Conservation (phyloP, 2,888 invertebrate genomes). For the Platyscelio sp. region DNA sequence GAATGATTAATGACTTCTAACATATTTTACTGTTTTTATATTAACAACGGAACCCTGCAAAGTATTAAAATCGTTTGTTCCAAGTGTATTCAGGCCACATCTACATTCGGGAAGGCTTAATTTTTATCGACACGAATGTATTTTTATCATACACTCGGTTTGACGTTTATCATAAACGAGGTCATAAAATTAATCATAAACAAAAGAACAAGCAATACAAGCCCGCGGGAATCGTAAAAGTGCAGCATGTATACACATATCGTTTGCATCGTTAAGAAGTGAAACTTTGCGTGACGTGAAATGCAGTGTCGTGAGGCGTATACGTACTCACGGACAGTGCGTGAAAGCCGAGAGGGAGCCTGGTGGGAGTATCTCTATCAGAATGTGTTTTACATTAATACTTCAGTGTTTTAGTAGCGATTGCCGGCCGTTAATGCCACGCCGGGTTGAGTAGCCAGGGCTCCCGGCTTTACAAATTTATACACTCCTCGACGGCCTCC, state of each 20-base stretch:
- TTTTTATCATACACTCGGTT: slow-evolving; percentile 2
- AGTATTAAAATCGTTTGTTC: no score
- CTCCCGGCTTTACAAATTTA: slow-evolving; percentile 84
- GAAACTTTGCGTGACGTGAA: slow-evolving; percentile 68
- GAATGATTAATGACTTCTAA: no score
- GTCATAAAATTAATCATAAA: slow-evolving; percentile 58
- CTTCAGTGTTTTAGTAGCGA: slow-evolving; percentile 84
- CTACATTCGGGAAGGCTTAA: no score
- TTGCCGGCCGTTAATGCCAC: slow-evolving; percentile 84
- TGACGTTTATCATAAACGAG: slow-evolving; percentile 41
- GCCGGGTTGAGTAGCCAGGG: slow-evolving; percentile 80
- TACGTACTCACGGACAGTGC: slow-evolving; percentile 55
- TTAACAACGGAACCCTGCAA: no score
- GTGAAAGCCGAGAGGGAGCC: slow-evolving; percentile 58
- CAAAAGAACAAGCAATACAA: slow-evolving; percentile 32
- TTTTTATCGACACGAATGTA: slow-evolving; percentile 4
- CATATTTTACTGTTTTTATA: no score
- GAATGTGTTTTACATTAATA: slow-evolving; percentile 85
- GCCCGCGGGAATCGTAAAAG: slow-evolving; percentile 58
- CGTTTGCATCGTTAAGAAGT: slow-evolving; percentile 60
- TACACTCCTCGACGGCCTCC: slow-evolving; percentile 79
- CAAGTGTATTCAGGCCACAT: no score
- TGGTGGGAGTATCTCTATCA: slow-evolving; percentile 84
- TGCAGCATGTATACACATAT: slow-evolving; percentile 53
- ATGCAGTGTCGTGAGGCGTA: slow-evolving; percentile 58